Evolutionary conservation across 2,888 invertebrate species (phyloP), one percentile per base, ranked within the genome.

Genomic region (Atherix ibis): DNA sequence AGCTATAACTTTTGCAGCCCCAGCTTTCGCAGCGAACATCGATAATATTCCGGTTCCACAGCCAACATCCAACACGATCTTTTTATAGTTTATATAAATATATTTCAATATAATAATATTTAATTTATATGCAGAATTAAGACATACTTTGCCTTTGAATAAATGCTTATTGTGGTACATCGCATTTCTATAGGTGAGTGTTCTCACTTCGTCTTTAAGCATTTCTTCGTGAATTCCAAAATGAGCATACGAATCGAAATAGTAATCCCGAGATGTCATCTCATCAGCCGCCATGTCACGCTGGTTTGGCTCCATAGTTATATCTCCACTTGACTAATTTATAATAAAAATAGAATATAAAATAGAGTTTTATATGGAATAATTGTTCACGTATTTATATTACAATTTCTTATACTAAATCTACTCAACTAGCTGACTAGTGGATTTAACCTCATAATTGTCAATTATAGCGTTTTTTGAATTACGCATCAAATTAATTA

Each of bases 201-300:
- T 99, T 35, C 98, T 74, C 18, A 98, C 94, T 71, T 98, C 97
- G 62, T 99, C 98, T 64, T 99, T 99, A 41, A 99, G 66, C 98
- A 99, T 98, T 65, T 98, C 98, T 67, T 99, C 98, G 57, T 99
- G 98, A 50, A 99, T 99, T 29, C 97, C 98, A 62, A 98, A 99
- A 66, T 99, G 98, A 32, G 98, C 98, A 58, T 99, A 99, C 0
- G 97, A 98, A 64, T 99, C 98, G 59, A 99, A 99, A 61, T 99
- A 99, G 62, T 99, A 99, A 61, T 99, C 98, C 48, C 94, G 75
- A 5, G 97, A 97, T 2, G 98, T 98, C 97, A 99, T 98, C 50
- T 98, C 95, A 46, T 89, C 89, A 0, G 85, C 54, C 8, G 44
- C 35, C 34, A 42, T 38, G 5, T 35, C 34, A n/a, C n/a, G n/a